phyloP scores from a whole-genome alignment of 2,797 vertebrate species.

The Mycteria americana region DNA sequence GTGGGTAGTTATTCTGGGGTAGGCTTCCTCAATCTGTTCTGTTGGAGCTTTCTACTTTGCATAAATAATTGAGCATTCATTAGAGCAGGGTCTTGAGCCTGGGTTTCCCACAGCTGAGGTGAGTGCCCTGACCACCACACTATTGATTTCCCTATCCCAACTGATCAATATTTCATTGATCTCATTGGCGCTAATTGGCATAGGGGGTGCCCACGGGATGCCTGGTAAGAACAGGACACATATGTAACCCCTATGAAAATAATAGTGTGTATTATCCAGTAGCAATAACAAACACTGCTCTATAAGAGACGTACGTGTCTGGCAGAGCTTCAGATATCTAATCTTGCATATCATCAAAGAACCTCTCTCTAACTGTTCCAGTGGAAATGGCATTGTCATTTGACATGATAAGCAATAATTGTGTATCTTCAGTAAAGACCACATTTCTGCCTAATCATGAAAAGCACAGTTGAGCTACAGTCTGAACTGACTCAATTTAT shows the following conservation, averaged over 20 bases:
- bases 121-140: slow-evolving; percentile 45
- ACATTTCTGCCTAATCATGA: slow-evolving; percentile 20
- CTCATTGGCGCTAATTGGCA: slow-evolving; percentile 45
- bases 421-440: not conserved
- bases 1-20: not conserved
- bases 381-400: not conserved
- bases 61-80: slow-evolving; percentile 68
- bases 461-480: slow-evolving; percentile 22
- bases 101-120: slow-evolving; percentile 49
- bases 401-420: not conserved
- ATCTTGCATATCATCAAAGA: not conserved
- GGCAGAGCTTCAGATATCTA: not conserved
- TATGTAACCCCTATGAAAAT: not conserved
- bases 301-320: not conserved
- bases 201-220: not conserved
- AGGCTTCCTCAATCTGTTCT: slow-evolving; percentile 42
- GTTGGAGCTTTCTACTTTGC: slow-evolving; percentile 45
- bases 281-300: not conserved
- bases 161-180: slow-evolving; percentile 36
- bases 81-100: slow-evolving; percentile 42
- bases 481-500: slow-evolving; percentile 39
- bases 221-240: not conserved
- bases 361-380: not conserved
- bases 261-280: not conserved
- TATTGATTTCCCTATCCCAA: slow-evolving; percentile 42